Evolutionary conservation across 2,888 invertebrate genomes (phyloP).

Genomic region (Drosophila koepferae): DNA sequence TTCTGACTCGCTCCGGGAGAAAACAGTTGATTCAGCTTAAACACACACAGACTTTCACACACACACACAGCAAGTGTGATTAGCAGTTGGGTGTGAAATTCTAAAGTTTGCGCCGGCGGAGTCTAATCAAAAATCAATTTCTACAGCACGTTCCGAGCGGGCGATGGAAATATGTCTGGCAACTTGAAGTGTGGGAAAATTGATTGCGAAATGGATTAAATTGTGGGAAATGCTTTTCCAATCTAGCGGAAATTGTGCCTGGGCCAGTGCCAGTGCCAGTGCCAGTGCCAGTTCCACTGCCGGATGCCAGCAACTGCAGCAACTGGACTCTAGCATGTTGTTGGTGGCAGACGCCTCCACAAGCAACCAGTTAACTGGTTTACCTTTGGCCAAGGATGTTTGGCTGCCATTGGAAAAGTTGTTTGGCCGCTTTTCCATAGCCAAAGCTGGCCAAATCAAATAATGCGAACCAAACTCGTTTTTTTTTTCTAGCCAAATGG

Average conservation of each 20-base stretch:
- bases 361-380: conserved; percentile 71
- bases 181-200: conserved; percentile 48
- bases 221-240: conserved; percentile 41
- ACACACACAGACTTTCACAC: conserved; percentile 3
- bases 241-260: conserved; percentile 40
- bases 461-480: conserved; percentile 57
- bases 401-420: conserved; percentile 64
- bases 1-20: conserved; percentile 61
- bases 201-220: conserved; percentile 41
- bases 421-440: conserved; percentile 69
- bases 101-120: conserved; percentile 25
- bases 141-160: conserved; percentile 51
- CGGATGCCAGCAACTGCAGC: conserved; percentile 32
- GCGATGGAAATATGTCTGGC: conserved; percentile 15
- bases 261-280: conserved; percentile 33
- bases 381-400: conserved; percentile 80
- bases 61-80: conserved; percentile 43
- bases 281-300: conserved; percentile 23
- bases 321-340: no score
- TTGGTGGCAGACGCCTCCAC: conserved; percentile 61
- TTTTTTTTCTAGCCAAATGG: conserved; percentile 58
- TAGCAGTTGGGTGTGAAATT: conserved; percentile 55
- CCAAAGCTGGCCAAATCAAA: conserved; percentile 37
- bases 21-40: conserved; percentile 63
- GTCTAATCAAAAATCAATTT: conserved; percentile 62